Percentiles rank a stretch among this genome's conserved stretches.
Evolutionary conservation across 2,888 invertebrate species (phyloP).

Genomic region (Rhodophaea formosa): DNA sequence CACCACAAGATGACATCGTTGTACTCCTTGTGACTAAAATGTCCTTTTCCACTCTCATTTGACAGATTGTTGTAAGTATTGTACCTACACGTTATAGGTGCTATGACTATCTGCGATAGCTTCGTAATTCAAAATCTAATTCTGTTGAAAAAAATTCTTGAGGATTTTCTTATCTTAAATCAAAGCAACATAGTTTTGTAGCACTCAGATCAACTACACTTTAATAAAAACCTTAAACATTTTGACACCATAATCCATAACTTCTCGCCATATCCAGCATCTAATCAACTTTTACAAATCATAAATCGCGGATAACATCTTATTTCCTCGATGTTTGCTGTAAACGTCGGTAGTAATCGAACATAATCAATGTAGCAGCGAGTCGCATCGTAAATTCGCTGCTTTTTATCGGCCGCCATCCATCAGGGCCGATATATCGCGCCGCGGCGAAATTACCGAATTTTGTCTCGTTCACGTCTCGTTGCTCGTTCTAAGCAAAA

Average conservation of each 20-base stretch:
- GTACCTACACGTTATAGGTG: too few relatives aligned
- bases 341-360: constrained; percentile 17
- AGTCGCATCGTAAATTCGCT: constrained; percentile 19
- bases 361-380: constrained; percentile 12
- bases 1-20: too few relatives aligned
- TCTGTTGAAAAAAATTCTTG: too few relatives aligned
- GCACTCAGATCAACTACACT: too few relatives aligned
- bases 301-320: constrained; percentile 9
- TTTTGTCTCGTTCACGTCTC: constrained; percentile 29
- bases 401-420: constrained; percentile 23
- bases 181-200: too few relatives aligned
- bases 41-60: too few relatives aligned
- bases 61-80: too few relatives aligned
- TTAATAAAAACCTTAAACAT: too few relatives aligned
- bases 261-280: neutral
- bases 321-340: constrained; percentile 12
- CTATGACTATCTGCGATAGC: too few relatives aligned
- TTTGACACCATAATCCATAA: neutral
- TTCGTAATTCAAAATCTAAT: too few relatives aligned
- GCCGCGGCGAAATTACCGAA: constrained; percentile 33
- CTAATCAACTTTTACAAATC: neutral
- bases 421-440: constrained; percentile 30
- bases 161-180: too few relatives aligned
- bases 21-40: too few relatives aligned
- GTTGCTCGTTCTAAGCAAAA: constrained; percentile 49